Base-by-base conservation (phyloP, 1,140 invertebrate species). In the Drosophila suzukii region DNA sequence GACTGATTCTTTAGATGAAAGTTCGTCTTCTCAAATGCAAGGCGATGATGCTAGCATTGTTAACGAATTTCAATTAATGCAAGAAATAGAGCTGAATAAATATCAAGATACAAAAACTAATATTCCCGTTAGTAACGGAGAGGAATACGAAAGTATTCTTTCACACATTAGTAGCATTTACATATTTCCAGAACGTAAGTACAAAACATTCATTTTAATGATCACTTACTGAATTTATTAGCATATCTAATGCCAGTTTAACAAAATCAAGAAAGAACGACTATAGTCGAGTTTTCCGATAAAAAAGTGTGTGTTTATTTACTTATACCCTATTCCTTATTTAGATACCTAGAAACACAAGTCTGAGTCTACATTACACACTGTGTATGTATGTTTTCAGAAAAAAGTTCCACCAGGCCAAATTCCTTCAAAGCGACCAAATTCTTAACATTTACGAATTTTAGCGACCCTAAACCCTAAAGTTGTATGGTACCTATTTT, bases 171-270 rank as follows among this genome's bases (percentile, higher is more conserved):
- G 60, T 57, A 89, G 72, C 65, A 75, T 91, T 43, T 91, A 91
- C 54, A 57, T 91, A 6, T 91, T 91, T 79, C 88, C 88, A 17
- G 89, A 89, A 56, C 62, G 88, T 91, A 77, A 91, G 88, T 90
- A 71, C 7, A 39, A n/a, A 32, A 20, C 17, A 6, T 34, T 7
- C 0, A 46, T 17, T 49, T 10, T 20, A 10, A 6, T 44, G 10
- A 4, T 10, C 8, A 10, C 7, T 24, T 54, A 41, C 4, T 41
- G n/a, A 5, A 4, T 41, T 38, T 17, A 55, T n/a, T 20, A 15
- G 43, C 17, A 27, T 54, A 27, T 11, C 20, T 11, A 5, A 2
- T 10, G 13, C 13, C 34, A 53, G 13, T 4, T 17, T 17, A 17
- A 15, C 36, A 38, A 38, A 12, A 38, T 38, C 12, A 38, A 12